A percentile compares a stretch with the other conserved stretches of the same genome.
phyloP scores from a whole-genome alignment of 2,113 vertebrate species.

The Himantopus leucocephalus region DNA sequence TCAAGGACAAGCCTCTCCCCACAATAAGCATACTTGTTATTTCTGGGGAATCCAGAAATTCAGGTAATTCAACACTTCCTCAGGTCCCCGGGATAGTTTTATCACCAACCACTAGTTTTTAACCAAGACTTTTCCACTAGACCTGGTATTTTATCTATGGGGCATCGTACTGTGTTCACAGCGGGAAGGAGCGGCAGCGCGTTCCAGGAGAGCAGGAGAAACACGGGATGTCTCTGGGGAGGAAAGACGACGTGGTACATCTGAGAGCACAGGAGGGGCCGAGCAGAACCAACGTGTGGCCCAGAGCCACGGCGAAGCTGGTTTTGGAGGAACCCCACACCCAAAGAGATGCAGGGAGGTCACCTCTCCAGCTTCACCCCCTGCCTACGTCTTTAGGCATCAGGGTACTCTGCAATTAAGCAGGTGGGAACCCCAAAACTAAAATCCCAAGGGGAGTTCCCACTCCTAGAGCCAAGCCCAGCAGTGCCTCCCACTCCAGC shows the following conservation, averaged over 20 bases:
- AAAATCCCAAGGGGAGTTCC: background rate
- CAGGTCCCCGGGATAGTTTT: background rate
- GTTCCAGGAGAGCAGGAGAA: background rate
- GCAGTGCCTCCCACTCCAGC: background rate
- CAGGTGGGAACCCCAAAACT: accelerated
- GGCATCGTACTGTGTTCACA: background rate
- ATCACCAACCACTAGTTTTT: background rate
- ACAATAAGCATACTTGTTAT: background rate
- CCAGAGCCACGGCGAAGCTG: background rate
- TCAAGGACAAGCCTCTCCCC: background rate
- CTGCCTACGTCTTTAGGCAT: accelerated
- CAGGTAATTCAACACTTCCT: background rate
- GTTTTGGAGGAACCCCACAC: background rate
- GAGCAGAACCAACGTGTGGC: background rate
- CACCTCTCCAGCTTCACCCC: background rate
- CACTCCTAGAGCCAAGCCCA: background rate
- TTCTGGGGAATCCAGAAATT: background rate
- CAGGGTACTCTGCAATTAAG: background rate
- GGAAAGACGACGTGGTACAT: background rate
- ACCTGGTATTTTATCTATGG: background rate
- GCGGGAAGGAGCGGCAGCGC: background rate
- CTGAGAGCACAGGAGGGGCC: background rate
- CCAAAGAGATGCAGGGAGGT: background rate
- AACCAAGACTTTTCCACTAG: background rate
- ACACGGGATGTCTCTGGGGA: background rate